These are phyloP conservation scores for Nothura maculosa DNA, from an alignment of 2,797 vertebrate species.

Conservation along the genomic window DNA sequence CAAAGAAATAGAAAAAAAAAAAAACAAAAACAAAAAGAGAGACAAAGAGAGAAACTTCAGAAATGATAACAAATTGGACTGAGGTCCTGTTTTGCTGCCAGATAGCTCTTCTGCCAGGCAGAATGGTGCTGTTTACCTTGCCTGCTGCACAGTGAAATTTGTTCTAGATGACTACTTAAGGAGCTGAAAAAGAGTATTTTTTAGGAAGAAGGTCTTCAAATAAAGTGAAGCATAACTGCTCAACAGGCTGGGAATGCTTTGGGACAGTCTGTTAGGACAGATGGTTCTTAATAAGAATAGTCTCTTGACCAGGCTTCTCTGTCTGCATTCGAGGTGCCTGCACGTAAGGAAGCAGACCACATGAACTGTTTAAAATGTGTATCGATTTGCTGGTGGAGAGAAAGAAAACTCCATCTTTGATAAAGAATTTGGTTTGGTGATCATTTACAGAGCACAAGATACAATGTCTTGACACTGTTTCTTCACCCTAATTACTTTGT, in stretches of 20 bases:
- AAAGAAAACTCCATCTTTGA: constrained; percentile 47
- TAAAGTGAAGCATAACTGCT: constrained; percentile 1
- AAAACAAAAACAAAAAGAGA: no score
- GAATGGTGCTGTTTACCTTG: not conserved
- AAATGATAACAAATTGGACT: not conserved
- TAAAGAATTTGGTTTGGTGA: constrained; percentile 54
- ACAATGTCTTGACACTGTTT: constrained; percentile 56
- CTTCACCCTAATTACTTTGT: constrained; percentile 71
- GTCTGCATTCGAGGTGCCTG: constrained; percentile 38
- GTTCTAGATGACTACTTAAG: not conserved
- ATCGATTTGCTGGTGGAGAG: constrained; percentile 49
- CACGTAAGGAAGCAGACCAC: constrained; percentile 26
- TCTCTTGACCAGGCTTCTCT: constrained; percentile 60
- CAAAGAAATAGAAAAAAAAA: not conserved
- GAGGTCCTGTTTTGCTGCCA: not conserved
- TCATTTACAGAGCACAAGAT: constrained; percentile 58
- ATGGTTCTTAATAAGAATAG: constrained; percentile 67
- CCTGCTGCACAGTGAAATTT: not conserved
- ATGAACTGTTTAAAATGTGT: constrained; percentile 1
- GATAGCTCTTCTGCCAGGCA: not conserved
- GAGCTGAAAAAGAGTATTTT: not conserved
- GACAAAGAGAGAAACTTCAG: not conserved
- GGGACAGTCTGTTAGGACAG: constrained; percentile 62
- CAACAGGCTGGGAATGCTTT: constrained; percentile 36
- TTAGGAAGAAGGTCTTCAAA: not conserved